phyloP scores from a whole-genome alignment of 1,140 invertebrate species.

The Lucilia cuprina region DNA sequence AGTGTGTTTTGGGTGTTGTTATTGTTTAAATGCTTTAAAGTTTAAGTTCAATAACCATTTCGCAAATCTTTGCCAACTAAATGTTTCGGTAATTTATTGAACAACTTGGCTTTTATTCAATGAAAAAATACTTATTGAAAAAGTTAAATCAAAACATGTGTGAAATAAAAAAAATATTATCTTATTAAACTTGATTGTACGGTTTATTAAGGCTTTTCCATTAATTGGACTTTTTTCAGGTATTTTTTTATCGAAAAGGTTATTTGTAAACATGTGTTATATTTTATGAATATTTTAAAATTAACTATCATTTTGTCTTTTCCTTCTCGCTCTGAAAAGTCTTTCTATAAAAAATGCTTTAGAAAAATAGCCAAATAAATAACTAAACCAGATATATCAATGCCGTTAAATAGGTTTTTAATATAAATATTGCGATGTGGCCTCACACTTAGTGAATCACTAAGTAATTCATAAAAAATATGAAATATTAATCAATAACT shows the following conservation, averaged over 20 bases:
- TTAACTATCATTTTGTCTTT: too few species aligned
- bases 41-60: slow-evolving; percentile 33
- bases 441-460: too few species aligned
- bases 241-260: neutral
- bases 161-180: neutral
- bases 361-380: too few species aligned
- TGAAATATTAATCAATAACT: too few species aligned
- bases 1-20: neutral
- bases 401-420: too few species aligned
- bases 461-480: too few species aligned
- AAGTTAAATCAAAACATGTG: neutral
- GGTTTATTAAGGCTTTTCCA: neutral
- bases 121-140: neutral
- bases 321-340: too few species aligned
- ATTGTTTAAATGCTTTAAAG: neutral
- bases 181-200: neutral
- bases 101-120: slow-evolving; percentile 25
- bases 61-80: neutral
- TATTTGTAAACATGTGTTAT: too few species aligned
- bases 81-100: slow-evolving; percentile 27
- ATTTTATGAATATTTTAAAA: too few species aligned
- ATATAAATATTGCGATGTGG: too few species aligned
- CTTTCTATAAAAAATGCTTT: too few species aligned
- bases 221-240: neutral
- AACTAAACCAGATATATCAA: too few species aligned